These are phyloP conservation scores for Thermophis baileyi DNA, from an alignment of 2,113 vertebrate genomes.

Conservation along the genomic window DNA sequence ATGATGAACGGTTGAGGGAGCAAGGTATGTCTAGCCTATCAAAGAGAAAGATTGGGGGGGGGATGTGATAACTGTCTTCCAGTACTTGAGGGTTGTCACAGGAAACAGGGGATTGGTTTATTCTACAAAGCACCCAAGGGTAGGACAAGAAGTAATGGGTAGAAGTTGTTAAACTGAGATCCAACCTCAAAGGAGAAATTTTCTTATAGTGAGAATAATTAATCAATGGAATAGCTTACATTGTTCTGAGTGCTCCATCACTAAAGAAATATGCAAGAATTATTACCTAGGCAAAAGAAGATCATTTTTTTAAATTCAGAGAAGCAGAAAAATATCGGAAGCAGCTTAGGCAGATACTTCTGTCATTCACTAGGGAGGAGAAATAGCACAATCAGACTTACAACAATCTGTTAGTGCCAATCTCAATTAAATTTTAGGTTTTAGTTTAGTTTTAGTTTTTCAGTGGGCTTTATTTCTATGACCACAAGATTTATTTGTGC, in stretches of 20 bases:
- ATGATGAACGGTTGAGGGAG: background rate
- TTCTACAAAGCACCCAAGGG: background rate
- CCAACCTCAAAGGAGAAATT: background rate
- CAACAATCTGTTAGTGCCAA: background rate
- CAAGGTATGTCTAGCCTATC: background rate
- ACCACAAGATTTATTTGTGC: background rate
- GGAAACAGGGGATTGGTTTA: background rate
- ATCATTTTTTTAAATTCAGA: background rate
- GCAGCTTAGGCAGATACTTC: background rate
- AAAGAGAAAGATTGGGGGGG: background rate
- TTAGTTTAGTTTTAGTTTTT: background rate
- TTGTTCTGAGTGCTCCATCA: background rate
- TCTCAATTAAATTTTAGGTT: background rate
- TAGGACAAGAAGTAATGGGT: background rate
- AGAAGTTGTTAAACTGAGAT: too few species aligned
- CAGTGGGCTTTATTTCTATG: background rate
- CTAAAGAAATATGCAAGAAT: background rate
- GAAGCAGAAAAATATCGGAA: background rate
- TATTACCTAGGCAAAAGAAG: background rate
- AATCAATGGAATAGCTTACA: background rate
- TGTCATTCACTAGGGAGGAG: background rate
- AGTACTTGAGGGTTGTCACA: too few species aligned
- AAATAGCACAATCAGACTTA: background rate
- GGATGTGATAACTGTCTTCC: too few species aligned
- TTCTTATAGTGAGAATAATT: background rate